Evolutionary conservation across 2,797 vertebrate species (phyloP), one percentile per base, ranked within the genome.

Genomic region (Amblyopsis hoosieri): DNA sequence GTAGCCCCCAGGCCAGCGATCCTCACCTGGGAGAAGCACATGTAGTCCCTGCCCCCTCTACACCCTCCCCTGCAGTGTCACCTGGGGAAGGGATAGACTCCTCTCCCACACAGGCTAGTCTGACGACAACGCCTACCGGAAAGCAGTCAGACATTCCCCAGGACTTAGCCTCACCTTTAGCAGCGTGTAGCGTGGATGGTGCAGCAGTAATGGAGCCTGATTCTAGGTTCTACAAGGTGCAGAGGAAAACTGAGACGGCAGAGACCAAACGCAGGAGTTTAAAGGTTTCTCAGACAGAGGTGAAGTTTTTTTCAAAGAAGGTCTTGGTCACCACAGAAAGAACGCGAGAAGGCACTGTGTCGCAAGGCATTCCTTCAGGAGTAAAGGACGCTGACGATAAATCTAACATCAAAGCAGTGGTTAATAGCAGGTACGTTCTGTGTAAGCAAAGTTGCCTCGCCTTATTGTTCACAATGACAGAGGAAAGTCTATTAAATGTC

Each of bases 181-280:
- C 42, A 13, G 60, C 62, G 19, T 15, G 31, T 45, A 69, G 9
- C 3, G 33, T 63, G 1, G 79, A 79, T 57, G 47, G 31, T 10
- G 11, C 13, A 0, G 72, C 69, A 65, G 64, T 77, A 59, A 90
- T 90, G 90, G 90, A 87, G 37, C 61, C 74, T 1, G 50, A 87
- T 8, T 70, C 76, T 2, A 66, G 48, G n/a, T 3, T 73, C 50
- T 84, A 88, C 65, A 78, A 54, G 14, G 85, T 92, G 12, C 82
- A 88, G 51, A 84, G 91, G 52, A 86, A 87, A 65, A 91, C 91
- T 0, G 92, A 93, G 80, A 91, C 87, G 0, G 75, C 90, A 0
- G 90, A 90, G 73, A 89, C 89, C 76, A 93, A 93, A 64, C 89
- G 90, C 59, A 85, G 85, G 83, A 93, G 91, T 59, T 23, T 91